Conservation (phyloP, 1,140 invertebrate genomes). For the Halesus radiatus region DNA sequence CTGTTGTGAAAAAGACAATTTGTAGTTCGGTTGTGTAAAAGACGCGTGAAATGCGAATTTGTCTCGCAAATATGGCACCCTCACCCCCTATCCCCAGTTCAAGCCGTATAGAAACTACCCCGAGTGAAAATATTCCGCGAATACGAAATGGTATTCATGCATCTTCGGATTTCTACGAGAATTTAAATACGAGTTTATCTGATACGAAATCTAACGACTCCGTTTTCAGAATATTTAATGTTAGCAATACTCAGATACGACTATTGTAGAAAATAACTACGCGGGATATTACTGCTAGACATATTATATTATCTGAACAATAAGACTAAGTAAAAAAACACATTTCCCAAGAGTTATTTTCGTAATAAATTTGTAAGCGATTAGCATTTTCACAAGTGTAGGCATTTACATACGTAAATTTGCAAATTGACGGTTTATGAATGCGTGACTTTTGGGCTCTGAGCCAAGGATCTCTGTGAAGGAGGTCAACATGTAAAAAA, state of each 20-base stretch:
- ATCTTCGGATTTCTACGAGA: constrained; percentile 11
- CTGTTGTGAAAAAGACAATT: background rate
- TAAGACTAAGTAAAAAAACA: background rate
- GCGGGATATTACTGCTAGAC: no score
- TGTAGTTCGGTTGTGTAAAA: constrained; percentile 1
- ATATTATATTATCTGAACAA: no score
- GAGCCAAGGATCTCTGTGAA: no score
- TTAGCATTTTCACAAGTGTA: no score
- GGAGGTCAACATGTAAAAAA: no score
- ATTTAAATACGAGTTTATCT: background rate
- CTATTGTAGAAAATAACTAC: background rate
- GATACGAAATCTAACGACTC: constrained; percentile 18
- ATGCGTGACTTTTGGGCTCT: no score
- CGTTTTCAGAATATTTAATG: constrained; percentile 17
- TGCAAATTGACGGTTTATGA: no score
- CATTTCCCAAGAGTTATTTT: background rate
- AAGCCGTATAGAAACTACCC: no score
- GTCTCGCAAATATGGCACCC: background rate
- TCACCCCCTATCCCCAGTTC: no score
- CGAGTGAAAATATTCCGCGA: constrained; percentile 1
- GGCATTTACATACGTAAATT: no score
- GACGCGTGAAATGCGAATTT: constrained; percentile 7
- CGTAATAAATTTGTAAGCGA: no score
- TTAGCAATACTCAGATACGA: background rate
- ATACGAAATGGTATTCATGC: constrained; percentile 16